phyloP scores from a whole-genome alignment of 37 sponge, comb jelly and placozoan species.

The Lycopodina hypogea region DNA sequence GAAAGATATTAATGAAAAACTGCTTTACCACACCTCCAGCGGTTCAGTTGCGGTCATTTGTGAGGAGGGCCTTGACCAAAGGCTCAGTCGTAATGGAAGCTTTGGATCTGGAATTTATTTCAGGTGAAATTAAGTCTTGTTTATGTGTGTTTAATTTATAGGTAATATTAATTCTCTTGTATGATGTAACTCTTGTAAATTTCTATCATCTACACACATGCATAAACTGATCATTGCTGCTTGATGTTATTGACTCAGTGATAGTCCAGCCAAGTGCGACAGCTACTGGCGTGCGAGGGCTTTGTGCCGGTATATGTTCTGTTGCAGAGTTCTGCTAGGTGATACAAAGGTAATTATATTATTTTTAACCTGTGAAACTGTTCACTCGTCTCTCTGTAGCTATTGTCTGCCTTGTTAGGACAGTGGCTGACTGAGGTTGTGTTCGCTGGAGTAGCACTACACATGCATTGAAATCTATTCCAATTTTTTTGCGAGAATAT shows the following conservation, averaged over 20 bases:
- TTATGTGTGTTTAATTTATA: not conserved
- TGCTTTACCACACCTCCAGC: constrained; percentile 65
- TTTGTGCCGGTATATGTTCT: constrained; percentile 37
- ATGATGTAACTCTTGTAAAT: not conserved
- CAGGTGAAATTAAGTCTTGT: too few species aligned
- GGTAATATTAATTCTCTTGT: not conserved
- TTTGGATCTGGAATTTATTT: constrained; percentile 84
- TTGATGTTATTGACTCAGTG: constrained; percentile 26
- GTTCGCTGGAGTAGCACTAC: too few species aligned
- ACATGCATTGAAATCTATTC: too few species aligned
- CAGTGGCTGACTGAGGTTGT: too few species aligned
- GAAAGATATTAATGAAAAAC: constrained; percentile 37
- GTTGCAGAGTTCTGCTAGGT: constrained; percentile 71
- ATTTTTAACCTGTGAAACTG: not conserved
- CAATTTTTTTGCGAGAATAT: too few species aligned
- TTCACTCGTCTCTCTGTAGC: too few species aligned
- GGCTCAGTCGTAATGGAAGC: constrained; percentile 51
- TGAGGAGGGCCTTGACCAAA: constrained; percentile 72
- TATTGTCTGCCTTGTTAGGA: too few species aligned
- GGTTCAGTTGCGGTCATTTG: constrained; percentile 47
- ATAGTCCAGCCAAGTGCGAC: constrained; percentile 72
- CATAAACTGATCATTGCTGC: not conserved
- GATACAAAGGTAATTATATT: constrained; percentile 65
- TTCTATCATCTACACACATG: not conserved
- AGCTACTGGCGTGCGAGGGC: constrained; percentile 30